Conservation (phyloP, 2,888 invertebrate species). For the Dorcus hopei region DNA sequence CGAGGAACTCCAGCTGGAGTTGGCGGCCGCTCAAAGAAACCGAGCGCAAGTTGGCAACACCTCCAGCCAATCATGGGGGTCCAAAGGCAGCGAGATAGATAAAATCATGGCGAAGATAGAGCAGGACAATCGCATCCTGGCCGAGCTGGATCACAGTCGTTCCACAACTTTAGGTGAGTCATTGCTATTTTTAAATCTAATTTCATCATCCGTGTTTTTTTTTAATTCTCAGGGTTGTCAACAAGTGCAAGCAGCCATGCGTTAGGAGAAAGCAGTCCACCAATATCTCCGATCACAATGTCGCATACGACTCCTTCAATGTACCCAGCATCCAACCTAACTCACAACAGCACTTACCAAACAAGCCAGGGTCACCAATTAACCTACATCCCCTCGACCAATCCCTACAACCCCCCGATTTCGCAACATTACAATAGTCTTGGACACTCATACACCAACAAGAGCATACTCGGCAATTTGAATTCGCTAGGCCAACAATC, state of each 20-base stretch:
- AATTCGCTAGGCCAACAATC: constrained; percentile 16
- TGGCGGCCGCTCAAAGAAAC: constrained; percentile 58
- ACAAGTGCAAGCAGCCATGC: constrained; percentile 70
- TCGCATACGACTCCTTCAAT: constrained; percentile 50
- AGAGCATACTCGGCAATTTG: constrained; percentile 31
- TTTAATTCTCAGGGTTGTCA: constrained; percentile 24
- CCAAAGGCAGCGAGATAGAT: constrained; percentile 73
- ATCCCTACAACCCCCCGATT: constrained; percentile 30
- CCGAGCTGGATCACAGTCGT: constrained; percentile 83
- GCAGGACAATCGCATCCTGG: constrained; percentile 83
- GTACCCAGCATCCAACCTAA: constrained; percentile 57
- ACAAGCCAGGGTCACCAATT: constrained; percentile 11
- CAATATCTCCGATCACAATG: constrained; percentile 51
- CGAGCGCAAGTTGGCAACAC: constrained; percentile 40
- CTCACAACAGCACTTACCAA: constrained; percentile 38
- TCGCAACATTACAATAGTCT: constrained; percentile 43
- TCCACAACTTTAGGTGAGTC: constrained; percentile 63
- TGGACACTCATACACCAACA: constrained; percentile 38
- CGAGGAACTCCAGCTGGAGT: constrained; percentile 86
- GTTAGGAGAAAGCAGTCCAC: constrained; percentile 63
- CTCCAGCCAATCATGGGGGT: constrained; percentile 43
- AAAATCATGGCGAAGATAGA: constrained; percentile 94
- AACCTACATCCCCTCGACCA: constrained; percentile 32
- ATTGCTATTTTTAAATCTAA: neutral
- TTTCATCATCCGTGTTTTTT: neutral